Evolutionary conservation across 2,797 vertebrate species (phyloP).

Genomic region (Clarias fuscus): DNA sequence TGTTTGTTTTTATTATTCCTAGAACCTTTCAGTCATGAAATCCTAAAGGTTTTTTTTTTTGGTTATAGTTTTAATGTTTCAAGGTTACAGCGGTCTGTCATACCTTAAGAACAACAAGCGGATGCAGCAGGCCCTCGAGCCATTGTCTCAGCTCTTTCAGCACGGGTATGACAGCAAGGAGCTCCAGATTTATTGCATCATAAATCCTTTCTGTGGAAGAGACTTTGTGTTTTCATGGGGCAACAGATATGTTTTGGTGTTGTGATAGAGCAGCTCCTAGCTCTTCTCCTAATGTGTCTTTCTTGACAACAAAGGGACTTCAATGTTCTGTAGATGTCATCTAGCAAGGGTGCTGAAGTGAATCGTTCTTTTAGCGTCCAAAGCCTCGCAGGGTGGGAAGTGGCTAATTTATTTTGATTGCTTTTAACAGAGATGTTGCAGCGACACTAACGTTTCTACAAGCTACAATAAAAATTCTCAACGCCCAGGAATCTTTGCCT

Average conservation of each 20-base stretch:
- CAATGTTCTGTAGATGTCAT: neutral
- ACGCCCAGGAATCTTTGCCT: neutral
- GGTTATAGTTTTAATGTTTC: neutral
- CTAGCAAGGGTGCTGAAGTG: neutral
- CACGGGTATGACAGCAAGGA: neutral
- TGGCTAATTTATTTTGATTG: neutral
- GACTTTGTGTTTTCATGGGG: neutral
- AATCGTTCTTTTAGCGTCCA: neutral
- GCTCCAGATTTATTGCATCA: slow-evolving; percentile 8
- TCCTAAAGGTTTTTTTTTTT: neutral
- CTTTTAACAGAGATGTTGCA: neutral
- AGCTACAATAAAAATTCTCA: neutral
- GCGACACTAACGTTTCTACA: neutral
- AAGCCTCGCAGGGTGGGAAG: neutral
- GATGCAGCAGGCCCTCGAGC: neutral
- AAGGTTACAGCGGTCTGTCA: slow-evolving; percentile 5
- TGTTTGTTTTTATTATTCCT: neutral
- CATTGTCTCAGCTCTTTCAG: neutral
- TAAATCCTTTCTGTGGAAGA: slow-evolving; percentile 4
- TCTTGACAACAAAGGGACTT: neutral
- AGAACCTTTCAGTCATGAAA: neutral
- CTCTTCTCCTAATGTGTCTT: neutral
- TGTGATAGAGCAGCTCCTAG: neutral
- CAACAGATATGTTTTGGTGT: neutral
- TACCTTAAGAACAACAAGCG: neutral